Evolutionary conservation across 2,797 vertebrate genomes (phyloP), one percentile per base, ranked within the genome.

Genomic region (Sebastiscus albofasciatus): DNA sequence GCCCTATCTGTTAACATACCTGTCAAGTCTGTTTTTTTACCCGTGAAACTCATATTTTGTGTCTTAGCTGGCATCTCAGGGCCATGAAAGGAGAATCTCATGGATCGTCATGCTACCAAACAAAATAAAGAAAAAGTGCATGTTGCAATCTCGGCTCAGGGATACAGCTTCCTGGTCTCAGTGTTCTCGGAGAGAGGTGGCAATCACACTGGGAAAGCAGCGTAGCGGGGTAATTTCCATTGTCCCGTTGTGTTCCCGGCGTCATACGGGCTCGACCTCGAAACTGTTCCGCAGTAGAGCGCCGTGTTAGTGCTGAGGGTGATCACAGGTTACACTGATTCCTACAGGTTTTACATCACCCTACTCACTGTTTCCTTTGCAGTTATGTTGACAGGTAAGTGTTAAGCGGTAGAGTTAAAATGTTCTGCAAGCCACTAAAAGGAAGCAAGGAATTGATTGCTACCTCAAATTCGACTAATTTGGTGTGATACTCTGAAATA

Each of bases 21-120:
- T 67, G 77, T 70, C 75, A 56, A 67, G 29, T 54, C 69, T 10
- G 54, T 49, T 8, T 36, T 36, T 82, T 84, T 55, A 76, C 46
- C 79, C 1, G 8, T 65, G 64, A 77, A 83, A 72, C 72, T 78
- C 46, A 22, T 14, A 59, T 62, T 67, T 64, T 20, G n/a, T 20
- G 36, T 87, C 52, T 70, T 70, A 12, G 59, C 70, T 58, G 39
- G 58, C 62, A 69, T 61, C 60, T 72, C 22, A 6, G 6, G 55
- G 73, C 68, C 82, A 75, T 78, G 78, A 83, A 74, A 85, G 74
- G 76, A 67, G 78, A 75, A 76, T 84, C 60, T 82, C 82, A 77
- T 29, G 74, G 75, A 67, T 74, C n/a, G 31, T 82, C 82, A 80
- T 78, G 56, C 82, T 29, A 46, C 49, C 69, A 67, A 76, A 72